These are phyloP conservation scores for Synanthedon myopaeformis DNA, from an alignment of 2,888 invertebrate species.

Conservation along the genomic window DNA sequence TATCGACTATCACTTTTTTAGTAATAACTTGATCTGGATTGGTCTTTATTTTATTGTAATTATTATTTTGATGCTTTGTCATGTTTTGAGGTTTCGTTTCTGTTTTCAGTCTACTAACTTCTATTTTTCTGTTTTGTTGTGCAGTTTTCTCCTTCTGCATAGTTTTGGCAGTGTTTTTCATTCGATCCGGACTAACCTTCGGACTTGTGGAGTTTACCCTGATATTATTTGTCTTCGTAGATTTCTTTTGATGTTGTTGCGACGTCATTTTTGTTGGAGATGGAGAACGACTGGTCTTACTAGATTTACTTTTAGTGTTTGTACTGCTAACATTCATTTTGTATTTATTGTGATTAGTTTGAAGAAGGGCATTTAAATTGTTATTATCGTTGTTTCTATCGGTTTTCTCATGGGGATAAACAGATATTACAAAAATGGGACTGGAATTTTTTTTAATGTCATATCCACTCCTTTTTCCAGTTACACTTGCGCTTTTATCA, in stretches of 20 bases:
- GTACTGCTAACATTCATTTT: conserved; percentile 2
- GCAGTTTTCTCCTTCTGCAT: conserved; percentile 3
- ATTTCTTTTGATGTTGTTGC: neutral
- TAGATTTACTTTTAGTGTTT: conserved; percentile 1
- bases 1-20: conserved; percentile 36
- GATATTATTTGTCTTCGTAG: neutral
- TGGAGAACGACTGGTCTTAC: conserved; percentile 4
- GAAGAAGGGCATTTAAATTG: neutral
- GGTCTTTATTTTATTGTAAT: conserved; percentile 7
- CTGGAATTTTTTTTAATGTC: conserved; percentile 20
- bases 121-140: conserved; percentile 5
- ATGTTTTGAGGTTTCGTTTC: too few species aligned
- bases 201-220: neutral
- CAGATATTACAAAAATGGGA: conserved; percentile 54
- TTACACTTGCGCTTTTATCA: conserved; percentile 5
- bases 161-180: neutral
- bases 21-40: conserved; percentile 25
- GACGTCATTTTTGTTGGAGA: conserved; percentile 3
- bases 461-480: conserved; percentile 8
- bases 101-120: too few species aligned
- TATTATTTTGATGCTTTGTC: neutral
- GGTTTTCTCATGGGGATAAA: conserved; percentile 26
- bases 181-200: neutral
- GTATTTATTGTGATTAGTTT: conserved; percentile 1
- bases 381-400: neutral